Percentiles rank a stretch among this genome's conserved stretches.
Conservation (phyloP, 2,797 vertebrate genomes). For the Micromesistius poutassou region DNA sequence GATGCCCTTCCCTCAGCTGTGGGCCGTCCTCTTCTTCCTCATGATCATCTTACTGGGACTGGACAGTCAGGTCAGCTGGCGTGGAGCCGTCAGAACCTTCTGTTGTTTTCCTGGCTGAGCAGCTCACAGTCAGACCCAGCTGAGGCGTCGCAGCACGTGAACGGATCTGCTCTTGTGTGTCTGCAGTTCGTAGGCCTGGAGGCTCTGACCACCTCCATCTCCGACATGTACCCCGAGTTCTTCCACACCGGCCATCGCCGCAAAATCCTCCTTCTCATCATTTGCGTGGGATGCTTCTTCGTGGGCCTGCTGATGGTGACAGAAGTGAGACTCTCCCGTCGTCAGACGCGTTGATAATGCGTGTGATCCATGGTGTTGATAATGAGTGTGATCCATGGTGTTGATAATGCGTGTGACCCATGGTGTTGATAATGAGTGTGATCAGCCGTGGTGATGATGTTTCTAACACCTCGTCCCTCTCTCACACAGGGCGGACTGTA, state of each 20-base stretch:
- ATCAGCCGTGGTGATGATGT: not conserved
- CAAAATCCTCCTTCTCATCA: conserved; percentile 72
- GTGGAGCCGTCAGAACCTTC: not conserved
- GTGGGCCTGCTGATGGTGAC: conserved; percentile 77
- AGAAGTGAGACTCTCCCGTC: conserved; percentile 59
- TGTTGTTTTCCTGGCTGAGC: not conserved
- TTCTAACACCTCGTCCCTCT: not conserved
- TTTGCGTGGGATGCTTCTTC: conserved; percentile 64
- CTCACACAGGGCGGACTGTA: conserved; percentile 73
- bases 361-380: not conserved
- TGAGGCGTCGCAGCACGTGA: not conserved
- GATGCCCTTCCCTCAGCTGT: conserved; percentile 80
- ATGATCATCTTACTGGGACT: conserved; percentile 80
- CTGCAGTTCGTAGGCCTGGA: conserved; percentile 82
- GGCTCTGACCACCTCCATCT: conserved; percentile 68
- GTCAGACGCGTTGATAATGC: not conserved
- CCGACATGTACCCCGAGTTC: conserved; percentile 70
- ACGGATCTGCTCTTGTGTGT: conserved; percentile 31
- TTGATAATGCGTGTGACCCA: not conserved
- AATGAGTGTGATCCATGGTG: not conserved
- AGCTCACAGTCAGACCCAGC: not conserved
- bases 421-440: not conserved
- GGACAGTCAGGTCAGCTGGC: conserved; percentile 72
- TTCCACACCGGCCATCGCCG: conserved; percentile 74
- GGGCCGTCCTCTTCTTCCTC: conserved; percentile 76